Conservation (phyloP, 1,140 invertebrate genomes). For the Zaprionus africanus region DNA sequence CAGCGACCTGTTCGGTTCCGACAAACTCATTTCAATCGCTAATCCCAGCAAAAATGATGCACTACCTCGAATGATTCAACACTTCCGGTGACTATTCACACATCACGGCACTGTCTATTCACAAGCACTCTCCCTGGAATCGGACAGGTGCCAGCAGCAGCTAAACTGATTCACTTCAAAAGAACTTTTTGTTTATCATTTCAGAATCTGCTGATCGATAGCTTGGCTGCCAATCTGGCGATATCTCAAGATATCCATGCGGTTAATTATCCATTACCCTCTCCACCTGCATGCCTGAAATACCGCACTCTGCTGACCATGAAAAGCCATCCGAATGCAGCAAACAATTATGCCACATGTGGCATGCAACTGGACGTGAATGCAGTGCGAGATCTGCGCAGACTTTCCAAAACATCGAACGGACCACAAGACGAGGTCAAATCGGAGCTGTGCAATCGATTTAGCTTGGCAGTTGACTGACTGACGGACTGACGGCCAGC, state of each 20-base stretch:
- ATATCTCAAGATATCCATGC: neutral
- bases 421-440: constrained; percentile 66
- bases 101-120: neutral
- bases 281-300: neutral
- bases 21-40: constrained; percentile 49
- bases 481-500: constrained; percentile 49
- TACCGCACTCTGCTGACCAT: constrained; percentile 4
- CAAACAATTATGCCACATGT: constrained; percentile 58
- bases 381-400: constrained; percentile 35
- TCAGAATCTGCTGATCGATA: neutral
- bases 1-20: constrained; percentile 48
- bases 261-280: neutral
- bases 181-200: constrained; percentile 32
- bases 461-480: constrained; percentile 61
- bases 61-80: constrained; percentile 58
- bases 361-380: constrained; percentile 35
- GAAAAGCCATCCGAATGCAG: constrained; percentile 6
- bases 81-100: constrained; percentile 31
- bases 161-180: constrained; percentile 61
- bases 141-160: constrained; percentile 41
- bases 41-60: constrained; percentile 21
- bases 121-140: neutral
- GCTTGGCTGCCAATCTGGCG: neutral
- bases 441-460: constrained; percentile 67
- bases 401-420: constrained; percentile 63